These are phyloP conservation scores for Alectoris magna DNA, from an alignment of 2,797 vertebrate species.

Conservation along the genomic window DNA sequence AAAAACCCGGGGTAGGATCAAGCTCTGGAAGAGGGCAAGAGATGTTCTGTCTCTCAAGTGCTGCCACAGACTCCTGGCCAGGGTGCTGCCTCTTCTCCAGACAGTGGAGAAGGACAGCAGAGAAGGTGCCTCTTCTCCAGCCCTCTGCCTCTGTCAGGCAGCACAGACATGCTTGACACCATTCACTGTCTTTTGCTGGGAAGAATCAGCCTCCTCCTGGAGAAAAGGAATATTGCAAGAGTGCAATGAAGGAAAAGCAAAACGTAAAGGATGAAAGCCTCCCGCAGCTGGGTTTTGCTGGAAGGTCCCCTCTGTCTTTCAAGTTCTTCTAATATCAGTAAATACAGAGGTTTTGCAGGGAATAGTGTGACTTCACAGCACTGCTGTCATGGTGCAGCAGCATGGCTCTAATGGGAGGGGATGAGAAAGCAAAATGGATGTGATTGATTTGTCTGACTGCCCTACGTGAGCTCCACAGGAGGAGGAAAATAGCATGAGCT, in stretches of 20 bases:
- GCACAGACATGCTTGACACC: too few relatives aligned
- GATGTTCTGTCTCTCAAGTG: not conserved
- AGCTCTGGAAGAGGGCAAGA: not conserved
- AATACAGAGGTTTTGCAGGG: not conserved
- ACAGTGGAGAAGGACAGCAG: not conserved
- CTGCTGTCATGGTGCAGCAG: not conserved
- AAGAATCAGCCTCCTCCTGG: conserved; percentile 56
- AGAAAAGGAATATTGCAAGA: conserved; percentile 26
- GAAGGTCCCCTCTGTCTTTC: not conserved
- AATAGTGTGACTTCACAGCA: not conserved
- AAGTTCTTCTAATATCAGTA: not conserved
- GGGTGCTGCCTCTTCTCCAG: not conserved
- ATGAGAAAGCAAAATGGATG: not conserved
- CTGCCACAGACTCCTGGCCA: not conserved
- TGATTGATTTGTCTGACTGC: not conserved
- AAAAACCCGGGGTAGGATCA: not conserved
- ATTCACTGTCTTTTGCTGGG: not conserved
- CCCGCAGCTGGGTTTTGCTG: not conserved
- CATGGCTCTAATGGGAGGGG: not conserved
- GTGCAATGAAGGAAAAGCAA: not conserved
- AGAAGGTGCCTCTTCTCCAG: not conserved
- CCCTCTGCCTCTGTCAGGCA: not conserved
- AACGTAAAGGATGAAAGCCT: not conserved
- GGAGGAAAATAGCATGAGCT: not conserved
- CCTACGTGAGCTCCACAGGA: not conserved